Conservation (phyloP, 2,113 vertebrate genomes). For the Chunga burmeisteri region DNA sequence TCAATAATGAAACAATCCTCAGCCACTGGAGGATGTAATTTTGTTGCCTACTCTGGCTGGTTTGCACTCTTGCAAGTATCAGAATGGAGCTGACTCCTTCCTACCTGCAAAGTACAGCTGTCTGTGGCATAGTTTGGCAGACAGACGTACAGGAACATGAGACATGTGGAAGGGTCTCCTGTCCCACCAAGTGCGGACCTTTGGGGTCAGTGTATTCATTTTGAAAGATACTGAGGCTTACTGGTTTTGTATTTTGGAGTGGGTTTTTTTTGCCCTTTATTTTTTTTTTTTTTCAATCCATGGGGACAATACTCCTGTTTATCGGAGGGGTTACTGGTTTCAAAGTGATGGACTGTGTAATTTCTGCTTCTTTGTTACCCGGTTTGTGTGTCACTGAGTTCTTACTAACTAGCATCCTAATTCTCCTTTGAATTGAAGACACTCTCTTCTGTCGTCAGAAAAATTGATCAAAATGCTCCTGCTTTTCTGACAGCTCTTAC, state of each 20-base stretch:
- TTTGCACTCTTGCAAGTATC: neutral
- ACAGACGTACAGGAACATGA: accelerated
- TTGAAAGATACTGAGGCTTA: neutral
- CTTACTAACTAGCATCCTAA: neutral
- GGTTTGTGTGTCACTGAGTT: neutral
- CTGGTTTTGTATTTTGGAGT: neutral
- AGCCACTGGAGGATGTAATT: neutral
- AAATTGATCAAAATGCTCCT: neutral
- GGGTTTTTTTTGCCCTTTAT: neutral
- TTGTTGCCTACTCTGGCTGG: neutral
- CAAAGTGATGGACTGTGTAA: neutral
- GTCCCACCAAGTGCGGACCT: neutral
- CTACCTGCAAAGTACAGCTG: neutral
- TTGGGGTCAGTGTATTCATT: neutral
- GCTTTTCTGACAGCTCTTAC: neutral
- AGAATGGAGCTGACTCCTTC: neutral
- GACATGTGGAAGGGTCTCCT: neutral
- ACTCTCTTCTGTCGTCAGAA: neutral
- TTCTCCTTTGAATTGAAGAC: neutral
- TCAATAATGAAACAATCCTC: neutral
- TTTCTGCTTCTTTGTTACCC: neutral
- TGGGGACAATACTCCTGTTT: neutral
- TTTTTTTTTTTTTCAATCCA: neutral
- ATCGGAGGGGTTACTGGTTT: neutral
- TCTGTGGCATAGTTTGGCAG: neutral